phyloP scores from a whole-genome alignment of 2,888 invertebrate genomes.

The Ectemnius lituratus region DNA sequence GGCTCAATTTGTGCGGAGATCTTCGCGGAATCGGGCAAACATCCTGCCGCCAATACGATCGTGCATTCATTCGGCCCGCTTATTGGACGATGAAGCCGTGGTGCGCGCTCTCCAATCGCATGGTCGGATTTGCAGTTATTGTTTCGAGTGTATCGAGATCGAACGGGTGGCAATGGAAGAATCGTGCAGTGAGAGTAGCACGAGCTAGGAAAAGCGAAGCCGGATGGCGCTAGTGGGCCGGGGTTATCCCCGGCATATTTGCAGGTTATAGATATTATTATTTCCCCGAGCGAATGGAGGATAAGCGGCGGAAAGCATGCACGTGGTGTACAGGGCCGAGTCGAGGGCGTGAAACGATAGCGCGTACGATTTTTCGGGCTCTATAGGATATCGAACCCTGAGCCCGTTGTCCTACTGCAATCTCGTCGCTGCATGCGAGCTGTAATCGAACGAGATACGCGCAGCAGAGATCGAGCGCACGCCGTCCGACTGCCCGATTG shows the following conservation, averaged over 20 bases:
- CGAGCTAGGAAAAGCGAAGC: neutral
- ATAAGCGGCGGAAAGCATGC: constrained; percentile 10
- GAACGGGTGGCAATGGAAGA: constrained; percentile 15
- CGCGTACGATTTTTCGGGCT: neutral
- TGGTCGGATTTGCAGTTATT: constrained; percentile 16
- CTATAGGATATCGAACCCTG: neutral
- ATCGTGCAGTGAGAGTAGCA: constrained; percentile 28
- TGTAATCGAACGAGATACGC: constrained; percentile 67
- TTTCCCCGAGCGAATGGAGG: constrained; percentile 38
- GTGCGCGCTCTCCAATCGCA: neutral
- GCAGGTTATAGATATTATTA: constrained; percentile 47
- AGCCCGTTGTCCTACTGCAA: constrained; percentile 42
- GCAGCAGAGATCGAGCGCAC: constrained; percentile 12
- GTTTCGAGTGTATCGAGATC: constrained; percentile 7
- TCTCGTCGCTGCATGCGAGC: constrained; percentile 65
- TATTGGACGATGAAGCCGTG: constrained; percentile 4
- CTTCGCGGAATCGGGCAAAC: neutral
- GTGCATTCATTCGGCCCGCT: constrained; percentile 8
- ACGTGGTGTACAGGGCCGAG: constrained; percentile 15
- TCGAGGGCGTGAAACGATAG: constrained; percentile 8
- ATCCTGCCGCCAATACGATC: constrained; percentile 1
- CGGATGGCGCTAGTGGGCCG: constrained; percentile 16
- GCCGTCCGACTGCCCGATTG: constrained; percentile 59
- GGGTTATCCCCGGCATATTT: constrained; percentile 13
- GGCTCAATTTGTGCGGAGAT: constrained; percentile 13